Evolutionary conservation across 2,888 invertebrate genomes (phyloP).

Genomic region (Ditylenchus weischeri): DNA sequence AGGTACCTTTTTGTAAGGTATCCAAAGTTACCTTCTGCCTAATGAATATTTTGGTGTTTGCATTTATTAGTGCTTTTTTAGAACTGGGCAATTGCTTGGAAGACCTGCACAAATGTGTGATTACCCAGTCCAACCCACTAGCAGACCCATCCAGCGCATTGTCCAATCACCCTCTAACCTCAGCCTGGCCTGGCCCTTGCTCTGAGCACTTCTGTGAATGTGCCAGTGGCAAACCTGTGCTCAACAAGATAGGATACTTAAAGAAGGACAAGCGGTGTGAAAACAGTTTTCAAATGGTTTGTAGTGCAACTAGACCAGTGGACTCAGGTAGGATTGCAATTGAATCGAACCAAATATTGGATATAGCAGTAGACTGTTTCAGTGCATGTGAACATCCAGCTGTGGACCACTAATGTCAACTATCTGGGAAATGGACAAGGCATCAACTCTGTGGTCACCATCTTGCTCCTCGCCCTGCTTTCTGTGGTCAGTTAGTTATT

Average conservation of each 20-base stretch:
- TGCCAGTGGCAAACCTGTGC: background rate
- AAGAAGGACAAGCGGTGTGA: no score
- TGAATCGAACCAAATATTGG: no score
- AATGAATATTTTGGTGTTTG: background rate
- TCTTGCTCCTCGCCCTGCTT: no score
- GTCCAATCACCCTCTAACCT: background rate
- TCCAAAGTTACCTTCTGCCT: no score
- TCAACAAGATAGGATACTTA: background rate
- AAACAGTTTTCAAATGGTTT: no score
- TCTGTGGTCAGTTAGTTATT: no score
- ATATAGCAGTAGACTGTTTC: background rate
- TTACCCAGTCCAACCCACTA: background rate
- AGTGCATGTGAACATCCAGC: conserved; percentile 10
- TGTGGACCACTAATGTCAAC: conserved; percentile 6
- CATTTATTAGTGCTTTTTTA: conserved; percentile 2
- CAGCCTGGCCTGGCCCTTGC: background rate
- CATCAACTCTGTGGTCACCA: no score
- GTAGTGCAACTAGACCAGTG: background rate
- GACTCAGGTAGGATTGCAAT: no score
- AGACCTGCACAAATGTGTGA: conserved; percentile 13
- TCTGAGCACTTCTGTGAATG: background rate
- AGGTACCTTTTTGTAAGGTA: no score
- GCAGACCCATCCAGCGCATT: background rate
- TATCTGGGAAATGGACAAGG: background rate
- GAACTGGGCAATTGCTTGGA: conserved; percentile 8